Evolutionary conservation across 2,113 vertebrate species (phyloP).

Genomic region (Heptranchias perlo): DNA sequence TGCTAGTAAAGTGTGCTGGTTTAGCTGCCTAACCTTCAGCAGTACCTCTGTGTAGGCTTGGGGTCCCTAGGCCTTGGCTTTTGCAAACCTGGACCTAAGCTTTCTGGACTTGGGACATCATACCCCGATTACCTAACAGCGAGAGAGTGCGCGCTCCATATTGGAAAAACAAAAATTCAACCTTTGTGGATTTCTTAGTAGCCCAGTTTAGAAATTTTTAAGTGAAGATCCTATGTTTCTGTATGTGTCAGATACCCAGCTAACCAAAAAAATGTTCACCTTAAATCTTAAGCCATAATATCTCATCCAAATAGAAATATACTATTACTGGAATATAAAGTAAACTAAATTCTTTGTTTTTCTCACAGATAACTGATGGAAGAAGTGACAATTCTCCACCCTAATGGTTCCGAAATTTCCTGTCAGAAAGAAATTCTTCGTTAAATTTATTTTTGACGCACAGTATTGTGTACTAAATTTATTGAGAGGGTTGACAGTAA

Average conservation of each 20-base stretch:
- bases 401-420: neutral
- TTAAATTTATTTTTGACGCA: slow-evolving; percentile 31
- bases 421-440: neutral
- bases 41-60: neutral
- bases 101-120: neutral
- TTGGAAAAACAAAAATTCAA: neutral
- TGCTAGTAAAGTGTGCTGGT: neutral
- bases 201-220: neutral
- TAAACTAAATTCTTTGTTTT: neutral
- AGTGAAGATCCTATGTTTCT: neutral
- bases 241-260: neutral
- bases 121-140: no score
- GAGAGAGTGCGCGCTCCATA: neutral
- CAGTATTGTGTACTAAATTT: slow-evolving; percentile 10
- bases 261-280: neutral
- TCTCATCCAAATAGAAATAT: neutral
- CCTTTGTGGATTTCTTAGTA: neutral
- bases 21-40: neutral
- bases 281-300: neutral
- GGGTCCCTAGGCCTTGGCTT: neutral
- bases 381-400: neutral
- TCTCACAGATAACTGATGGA: neutral
- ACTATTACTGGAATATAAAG: neutral
- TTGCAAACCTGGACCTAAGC: neutral
- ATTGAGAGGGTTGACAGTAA: neutral